phyloP scores from a whole-genome alignment of 2,888 invertebrate genomes.

The Pollenia amentaria region DNA sequence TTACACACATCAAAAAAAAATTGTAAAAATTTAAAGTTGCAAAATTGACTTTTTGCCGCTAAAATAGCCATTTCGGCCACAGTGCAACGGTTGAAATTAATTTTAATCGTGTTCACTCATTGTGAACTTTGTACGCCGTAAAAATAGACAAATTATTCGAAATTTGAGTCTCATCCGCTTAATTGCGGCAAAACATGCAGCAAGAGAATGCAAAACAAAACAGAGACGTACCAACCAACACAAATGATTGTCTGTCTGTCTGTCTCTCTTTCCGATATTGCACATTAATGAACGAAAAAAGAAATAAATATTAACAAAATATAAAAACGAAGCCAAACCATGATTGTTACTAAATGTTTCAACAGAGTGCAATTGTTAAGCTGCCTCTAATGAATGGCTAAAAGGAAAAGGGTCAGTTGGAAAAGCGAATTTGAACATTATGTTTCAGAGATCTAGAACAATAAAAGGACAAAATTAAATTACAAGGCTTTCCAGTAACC shows the following conservation, averaged over 20 bases:
- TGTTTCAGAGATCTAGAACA: too few species aligned
- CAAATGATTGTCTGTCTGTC: background rate
- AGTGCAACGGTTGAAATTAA: conserved; percentile 42
- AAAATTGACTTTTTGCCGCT: too few species aligned
- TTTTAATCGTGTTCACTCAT: conserved; percentile 11
- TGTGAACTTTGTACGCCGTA: conserved; percentile 29
- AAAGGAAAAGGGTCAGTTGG: conserved; percentile 8
- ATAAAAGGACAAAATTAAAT: too few species aligned
- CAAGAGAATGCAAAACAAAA: background rate
- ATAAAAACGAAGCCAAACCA: conserved; percentile 23
- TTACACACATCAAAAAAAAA: too few species aligned
- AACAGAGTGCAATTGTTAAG: conserved; percentile 34
- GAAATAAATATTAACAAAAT: conserved; percentile 21
- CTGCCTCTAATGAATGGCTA: conserved; percentile 21
- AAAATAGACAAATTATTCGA: conserved; percentile 54
- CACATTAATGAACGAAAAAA: conserved; percentile 8
- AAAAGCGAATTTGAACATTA: background rate
- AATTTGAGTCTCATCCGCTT: conserved; percentile 59
- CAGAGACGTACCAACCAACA: background rate
- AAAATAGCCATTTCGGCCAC: too few species aligned
- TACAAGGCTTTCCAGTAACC: too few species aligned
- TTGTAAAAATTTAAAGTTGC: too few species aligned
- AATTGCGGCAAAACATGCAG: conserved; percentile 60
- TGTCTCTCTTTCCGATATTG: background rate
- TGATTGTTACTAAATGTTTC: conserved; percentile 29